Evolutionary conservation across 1,140 invertebrate species (phyloP), one percentile per base, ranked within the genome.

Genomic region (Atta cephalotes): DNA sequence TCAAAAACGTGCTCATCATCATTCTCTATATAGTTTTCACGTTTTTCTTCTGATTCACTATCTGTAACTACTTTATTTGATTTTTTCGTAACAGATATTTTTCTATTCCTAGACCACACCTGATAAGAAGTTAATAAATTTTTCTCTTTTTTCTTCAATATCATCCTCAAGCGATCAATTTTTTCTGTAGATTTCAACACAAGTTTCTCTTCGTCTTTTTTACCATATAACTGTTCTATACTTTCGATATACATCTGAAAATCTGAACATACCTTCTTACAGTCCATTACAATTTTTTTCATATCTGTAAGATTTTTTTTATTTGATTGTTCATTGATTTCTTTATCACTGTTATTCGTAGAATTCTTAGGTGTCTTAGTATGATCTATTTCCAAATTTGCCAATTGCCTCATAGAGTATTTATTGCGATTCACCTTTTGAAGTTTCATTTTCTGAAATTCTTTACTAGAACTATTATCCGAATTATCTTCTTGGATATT

Each of bases 381-480:
- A 18, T 12, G 2, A 74, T 68, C 58, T 6, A 21, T 4, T 25
- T 49, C 66, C 7, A 39, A 18, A n/a, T 74, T 18, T n/a, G 0
- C 14, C 12, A 86, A 51, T 12, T 56, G 63, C 39, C 49, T 90
- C 1, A 0, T 14, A 28, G 3, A 28, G 3, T 63, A 81, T 14
- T 62, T 45, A 10, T 6, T 28, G 21, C 7, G 28, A 66, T 45
- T 31, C 49, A 81, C 63, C 10, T 81, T 81, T 16, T 81, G 80
- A 28, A 89, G 18, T 56, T 84, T 89, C 9, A 28, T 51, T 14
- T 81, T 86, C 12, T 87, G 74, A 78, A 93, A 93, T 88, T 94
- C 91, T 66, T 84, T 87, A 5, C 74, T 77, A n/a, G 91, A 92
- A 79, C 81, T 92, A 2, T 90, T 87, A 63, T 92, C 89, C 18